These are phyloP conservation scores for Ivindomyrus marchei DNA, from an alignment of 2,113 vertebrate genomes.

Conservation along the genomic window DNA sequence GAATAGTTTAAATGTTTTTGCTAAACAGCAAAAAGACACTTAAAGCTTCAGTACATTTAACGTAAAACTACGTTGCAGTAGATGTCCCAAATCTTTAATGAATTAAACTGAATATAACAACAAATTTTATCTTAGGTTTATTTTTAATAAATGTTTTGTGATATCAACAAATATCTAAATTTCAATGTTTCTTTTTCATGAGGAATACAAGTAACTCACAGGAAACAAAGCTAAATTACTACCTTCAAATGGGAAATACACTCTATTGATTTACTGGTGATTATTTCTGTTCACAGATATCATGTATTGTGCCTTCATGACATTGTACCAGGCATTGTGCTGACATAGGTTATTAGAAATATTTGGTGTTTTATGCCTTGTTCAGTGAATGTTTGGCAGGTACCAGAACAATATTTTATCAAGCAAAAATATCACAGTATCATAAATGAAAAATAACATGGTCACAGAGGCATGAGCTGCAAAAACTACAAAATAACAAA, in stretches of 20 bases:
- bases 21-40: constrained; percentile 31
- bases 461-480: constrained; percentile 77
- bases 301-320: constrained; percentile 92
- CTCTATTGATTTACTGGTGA: background rate
- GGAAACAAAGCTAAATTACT: constrained; percentile 58
- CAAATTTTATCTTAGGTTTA: constrained; percentile 42
- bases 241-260: background rate
- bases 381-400: constrained; percentile 78
- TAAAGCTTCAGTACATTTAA: constrained; percentile 39
- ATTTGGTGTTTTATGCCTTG: constrained; percentile 71
- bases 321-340: constrained; percentile 74
- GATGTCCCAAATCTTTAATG: constrained; percentile 45
- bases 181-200: constrained; percentile 44
- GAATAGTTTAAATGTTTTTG: constrained; percentile 4
- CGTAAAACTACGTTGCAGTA: constrained; percentile 34
- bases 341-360: constrained; percentile 67
- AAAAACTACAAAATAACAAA: constrained; percentile 44
- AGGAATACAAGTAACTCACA: constrained; percentile 47
- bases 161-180: constrained; percentile 42
- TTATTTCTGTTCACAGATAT: constrained; percentile 56
- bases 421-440: constrained; percentile 35
- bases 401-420: constrained; percentile 62
- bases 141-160: constrained; percentile 58
- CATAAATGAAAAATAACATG: constrained; percentile 42
- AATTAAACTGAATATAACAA: constrained; percentile 37